Conservation (phyloP, 2,888 invertebrate genomes). For the Volucella zonaria region DNA sequence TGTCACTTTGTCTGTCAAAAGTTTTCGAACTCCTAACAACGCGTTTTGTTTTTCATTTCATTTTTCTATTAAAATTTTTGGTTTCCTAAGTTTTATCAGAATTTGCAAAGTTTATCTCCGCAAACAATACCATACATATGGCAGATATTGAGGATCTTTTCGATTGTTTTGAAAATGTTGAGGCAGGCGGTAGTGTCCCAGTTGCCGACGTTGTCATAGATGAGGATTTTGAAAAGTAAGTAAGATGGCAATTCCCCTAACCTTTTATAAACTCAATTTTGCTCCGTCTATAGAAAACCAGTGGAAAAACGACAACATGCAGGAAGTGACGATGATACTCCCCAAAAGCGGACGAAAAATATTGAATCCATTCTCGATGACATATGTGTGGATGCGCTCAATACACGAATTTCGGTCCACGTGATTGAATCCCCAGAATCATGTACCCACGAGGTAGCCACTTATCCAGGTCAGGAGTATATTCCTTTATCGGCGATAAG, state of each 20-base stretch:
- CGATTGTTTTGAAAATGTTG: conserved; percentile 80
- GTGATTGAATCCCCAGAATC: conserved; percentile 94
- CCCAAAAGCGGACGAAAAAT: conserved; percentile 74
- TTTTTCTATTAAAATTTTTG: no score
- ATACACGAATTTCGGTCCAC: conserved; percentile 93
- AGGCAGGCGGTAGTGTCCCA: conserved; percentile 69
- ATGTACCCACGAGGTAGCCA: conserved; percentile 97
- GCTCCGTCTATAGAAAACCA: conserved; percentile 29
- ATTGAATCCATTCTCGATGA: conserved; percentile 80
- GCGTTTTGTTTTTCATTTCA: no score
- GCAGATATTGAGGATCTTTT: conserved; percentile 82
- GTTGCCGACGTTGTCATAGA: conserved; percentile 62
- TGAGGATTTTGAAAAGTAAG: conserved; percentile 44
- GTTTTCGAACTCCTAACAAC: no score
- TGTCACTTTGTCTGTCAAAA: no score
- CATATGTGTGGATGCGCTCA: conserved; percentile 88
- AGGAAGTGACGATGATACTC: conserved; percentile 39
- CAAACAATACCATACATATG: conserved; percentile 58
- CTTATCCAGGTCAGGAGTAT: conserved; percentile 94
- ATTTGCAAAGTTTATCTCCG: no score
- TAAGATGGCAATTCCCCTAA: conserved; percentile 26
- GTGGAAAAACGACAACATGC: conserved; percentile 64
- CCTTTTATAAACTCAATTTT: conserved; percentile 4
- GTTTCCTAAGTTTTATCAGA: no score
- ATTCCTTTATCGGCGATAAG: conserved; percentile 84